These are phyloP conservation scores for Gadopsis marmoratus DNA, from an alignment of 2,797 vertebrate genomes.

Conservation along the genomic window DNA sequence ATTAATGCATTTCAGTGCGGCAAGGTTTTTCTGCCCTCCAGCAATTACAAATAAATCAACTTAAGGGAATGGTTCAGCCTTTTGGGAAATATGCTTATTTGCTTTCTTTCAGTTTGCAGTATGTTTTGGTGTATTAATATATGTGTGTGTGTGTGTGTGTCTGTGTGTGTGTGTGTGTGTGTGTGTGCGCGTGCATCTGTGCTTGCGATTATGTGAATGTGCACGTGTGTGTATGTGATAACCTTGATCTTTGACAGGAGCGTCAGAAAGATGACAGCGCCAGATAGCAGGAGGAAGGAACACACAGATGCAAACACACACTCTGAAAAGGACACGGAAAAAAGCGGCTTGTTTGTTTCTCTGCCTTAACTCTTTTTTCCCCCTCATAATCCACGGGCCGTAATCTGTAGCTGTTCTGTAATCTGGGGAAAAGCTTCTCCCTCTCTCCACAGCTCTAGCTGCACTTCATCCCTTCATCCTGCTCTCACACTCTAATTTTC, in stretches of 20 bases:
- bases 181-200: neutral
- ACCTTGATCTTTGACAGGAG: constrained; percentile 30
- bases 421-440: constrained; percentile 81
- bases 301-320: constrained; percentile 22
- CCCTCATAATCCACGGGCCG: constrained; percentile 77
- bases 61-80: neutral
- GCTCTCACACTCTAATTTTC: constrained; percentile 80
- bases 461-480: constrained; percentile 78
- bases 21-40: neutral
- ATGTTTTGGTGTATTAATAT: neutral
- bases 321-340: constrained; percentile 40
- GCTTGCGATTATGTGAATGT: neutral
- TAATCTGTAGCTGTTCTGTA: constrained; percentile 81
- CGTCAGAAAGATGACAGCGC: constrained; percentile 18
- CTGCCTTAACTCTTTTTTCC: constrained; percentile 53
- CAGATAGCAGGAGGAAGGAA: constrained; percentile 22
- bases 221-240: constrained; percentile 4
- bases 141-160: no score
- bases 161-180: no score
- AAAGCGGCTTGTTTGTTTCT: constrained; percentile 58
- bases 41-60: neutral
- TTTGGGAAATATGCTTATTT: neutral
- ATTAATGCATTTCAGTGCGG: neutral
- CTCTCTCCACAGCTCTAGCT: constrained; percentile 68
- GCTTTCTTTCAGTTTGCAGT: neutral